A percentile compares a stretch with the other conserved stretches of the same genome.
Conservation (phyloP, 2,113 vertebrate species). For the Phainopepla nitens region DNA sequence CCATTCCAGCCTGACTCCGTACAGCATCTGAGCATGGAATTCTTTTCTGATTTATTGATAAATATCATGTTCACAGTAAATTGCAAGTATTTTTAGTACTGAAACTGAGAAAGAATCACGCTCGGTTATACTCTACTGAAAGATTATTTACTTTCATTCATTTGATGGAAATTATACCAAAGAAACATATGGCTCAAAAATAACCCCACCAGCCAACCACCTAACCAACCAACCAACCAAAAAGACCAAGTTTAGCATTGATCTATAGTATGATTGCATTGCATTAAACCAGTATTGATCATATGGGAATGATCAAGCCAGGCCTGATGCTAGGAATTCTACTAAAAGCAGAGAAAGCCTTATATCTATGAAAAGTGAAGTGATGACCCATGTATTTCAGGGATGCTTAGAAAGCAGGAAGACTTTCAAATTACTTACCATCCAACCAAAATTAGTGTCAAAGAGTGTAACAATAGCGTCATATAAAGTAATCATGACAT, state of each 20-base stretch:
- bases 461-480: background rate
- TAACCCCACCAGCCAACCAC: background rate
- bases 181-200: background rate
- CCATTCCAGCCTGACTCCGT: background rate
- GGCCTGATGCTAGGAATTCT: background rate
- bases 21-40: background rate
- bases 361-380: background rate
- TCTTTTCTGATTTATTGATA: background rate
- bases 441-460: background rate
- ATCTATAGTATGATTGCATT: background rate
- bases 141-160: background rate
- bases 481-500: background rate
- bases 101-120: background rate
- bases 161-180: background rate
- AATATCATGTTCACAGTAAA: background rate
- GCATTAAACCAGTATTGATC: background rate
- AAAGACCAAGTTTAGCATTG: background rate
- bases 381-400: background rate
- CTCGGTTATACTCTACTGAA: background rate
- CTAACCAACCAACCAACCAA: background rate
- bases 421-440: background rate
- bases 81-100: background rate
- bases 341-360: background rate
- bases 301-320: background rate
- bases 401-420: background rate